Conservation (phyloP, 2,113 vertebrate species). For the Poeciliopsis turrubarensis region DNA sequence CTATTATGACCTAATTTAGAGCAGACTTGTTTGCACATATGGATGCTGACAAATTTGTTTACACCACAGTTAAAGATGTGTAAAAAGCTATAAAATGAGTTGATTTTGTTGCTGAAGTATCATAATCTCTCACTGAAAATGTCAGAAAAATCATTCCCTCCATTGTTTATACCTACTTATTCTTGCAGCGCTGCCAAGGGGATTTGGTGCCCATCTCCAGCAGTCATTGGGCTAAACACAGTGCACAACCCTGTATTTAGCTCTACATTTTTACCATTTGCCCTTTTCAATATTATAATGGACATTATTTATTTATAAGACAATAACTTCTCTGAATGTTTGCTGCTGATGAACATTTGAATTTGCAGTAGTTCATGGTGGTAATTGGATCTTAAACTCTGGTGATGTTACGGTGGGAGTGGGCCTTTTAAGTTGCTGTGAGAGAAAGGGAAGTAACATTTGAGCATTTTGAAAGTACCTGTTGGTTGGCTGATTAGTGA, state of each 20-base stretch:
- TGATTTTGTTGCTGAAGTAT: background rate
- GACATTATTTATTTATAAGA: background rate
- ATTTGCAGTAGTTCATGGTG: slow-evolving; percentile 15
- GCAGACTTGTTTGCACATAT: background rate
- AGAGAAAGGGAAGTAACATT: slow-evolving; percentile 13
- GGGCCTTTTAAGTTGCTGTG: slow-evolving; percentile 22
- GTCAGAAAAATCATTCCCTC: background rate
- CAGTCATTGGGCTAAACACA: too few species aligned
- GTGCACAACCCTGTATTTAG: too few species aligned
- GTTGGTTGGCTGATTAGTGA: slow-evolving; percentile 49
- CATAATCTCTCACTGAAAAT: background rate
- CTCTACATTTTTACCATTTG: too few species aligned
- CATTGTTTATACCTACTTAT: too few species aligned
- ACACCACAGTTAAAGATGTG: background rate
- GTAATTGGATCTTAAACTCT: slow-evolving; percentile 28
- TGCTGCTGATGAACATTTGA: slow-evolving; percentile 32
- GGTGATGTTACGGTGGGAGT: slow-evolving; percentile 5
- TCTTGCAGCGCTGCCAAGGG: too few species aligned
- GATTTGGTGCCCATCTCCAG: too few species aligned
- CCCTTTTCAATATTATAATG: too few species aligned
- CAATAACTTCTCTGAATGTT: background rate
- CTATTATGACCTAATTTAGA: background rate
- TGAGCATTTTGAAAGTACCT: slow-evolving; percentile 13
- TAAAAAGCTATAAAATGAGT: background rate
- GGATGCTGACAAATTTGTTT: slow-evolving; percentile 8